Base-by-base conservation (phyloP, 2,888 invertebrate genomes). In the Drosophila tripunctata region DNA sequence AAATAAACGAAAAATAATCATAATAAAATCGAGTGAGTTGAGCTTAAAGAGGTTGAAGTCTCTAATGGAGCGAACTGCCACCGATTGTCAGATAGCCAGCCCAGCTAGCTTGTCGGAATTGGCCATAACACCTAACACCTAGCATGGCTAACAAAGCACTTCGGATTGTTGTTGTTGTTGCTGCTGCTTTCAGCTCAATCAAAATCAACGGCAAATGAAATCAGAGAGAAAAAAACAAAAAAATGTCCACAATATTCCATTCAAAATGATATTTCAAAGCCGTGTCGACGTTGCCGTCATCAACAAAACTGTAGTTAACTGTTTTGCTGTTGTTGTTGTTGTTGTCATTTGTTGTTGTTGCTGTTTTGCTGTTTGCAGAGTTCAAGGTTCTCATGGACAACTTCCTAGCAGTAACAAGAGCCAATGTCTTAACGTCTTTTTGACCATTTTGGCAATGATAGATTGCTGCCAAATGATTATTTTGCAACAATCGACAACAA, bases 311-410 rank as follows among this genome's bases (percentile, higher is more conserved):
- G 27, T 54, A 15, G 44, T 27, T 35, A 44, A 36, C 54, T 27
- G 43, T 15, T 30, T 24, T 7, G 30, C 21, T 17, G 35, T 19
- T 38, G 33, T 27, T 40, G 50, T 44, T 44, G 60, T 40, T 51
- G 38, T 52, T 45, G 31, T 24, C 30, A 22, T 31, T 17, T 48
- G 47, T 14, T 21, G 15, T 31, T n/a, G 51, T 12, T 44, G 24
- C 21, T 55, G 21, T 36, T 31, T 51, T 63, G n/a, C n/a, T n/a
- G n/a, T n/a, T n/a, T n/a, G n/a, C n/a, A 45, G 78, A 66, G 80
- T 81, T 81, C 80, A 81, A 81, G 80, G 80, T 81, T 81, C 80
- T 80, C 66, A 58, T 72, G 67, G 65, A 82, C 69, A 75, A 80
- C 80, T 80, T 80, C 80, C 74, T 71, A 71, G 55, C 47, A 12